Conservation (phyloP, 2,113 vertebrate species). For the Lanius collurio region DNA sequence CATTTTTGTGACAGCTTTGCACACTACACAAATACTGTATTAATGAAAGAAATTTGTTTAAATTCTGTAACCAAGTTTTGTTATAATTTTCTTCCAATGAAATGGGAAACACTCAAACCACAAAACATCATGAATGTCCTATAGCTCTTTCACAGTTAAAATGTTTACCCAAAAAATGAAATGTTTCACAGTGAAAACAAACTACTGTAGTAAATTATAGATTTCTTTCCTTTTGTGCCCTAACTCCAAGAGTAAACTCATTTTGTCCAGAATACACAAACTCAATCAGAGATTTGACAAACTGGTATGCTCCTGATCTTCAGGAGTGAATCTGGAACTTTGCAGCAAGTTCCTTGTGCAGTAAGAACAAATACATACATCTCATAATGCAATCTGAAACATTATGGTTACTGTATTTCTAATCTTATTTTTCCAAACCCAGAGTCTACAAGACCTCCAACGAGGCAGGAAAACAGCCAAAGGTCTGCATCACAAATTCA, state of each 20-base stretch:
- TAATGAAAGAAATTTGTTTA: neutral
- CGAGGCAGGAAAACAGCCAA: neutral
- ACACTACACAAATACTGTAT: neutral
- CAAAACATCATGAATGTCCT: neutral
- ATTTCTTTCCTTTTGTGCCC: neutral
- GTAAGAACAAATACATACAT: neutral
- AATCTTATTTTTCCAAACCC: neutral
- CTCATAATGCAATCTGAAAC: neutral
- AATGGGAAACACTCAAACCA: neutral
- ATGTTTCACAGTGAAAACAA: neutral
- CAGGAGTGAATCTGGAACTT: neutral
- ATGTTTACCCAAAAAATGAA: neutral
- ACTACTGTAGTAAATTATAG: neutral
- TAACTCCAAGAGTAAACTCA: neutral
- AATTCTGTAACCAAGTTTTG: neutral
- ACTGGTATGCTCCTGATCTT: neutral
- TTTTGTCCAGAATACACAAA: neutral
- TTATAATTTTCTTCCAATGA: neutral
- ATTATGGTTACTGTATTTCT: neutral
- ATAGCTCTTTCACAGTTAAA: neutral
- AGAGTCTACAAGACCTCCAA: neutral
- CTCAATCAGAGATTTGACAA: neutral
- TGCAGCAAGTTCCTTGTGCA: neutral
- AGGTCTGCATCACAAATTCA: neutral
- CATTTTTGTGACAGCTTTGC: neutral